Percentiles rank a stretch among this genome's conserved stretches.
These are phyloP conservation scores for Gadus chalcogrammus DNA, from an alignment of 2,113 vertebrate genomes.

Conservation along the genomic window DNA sequence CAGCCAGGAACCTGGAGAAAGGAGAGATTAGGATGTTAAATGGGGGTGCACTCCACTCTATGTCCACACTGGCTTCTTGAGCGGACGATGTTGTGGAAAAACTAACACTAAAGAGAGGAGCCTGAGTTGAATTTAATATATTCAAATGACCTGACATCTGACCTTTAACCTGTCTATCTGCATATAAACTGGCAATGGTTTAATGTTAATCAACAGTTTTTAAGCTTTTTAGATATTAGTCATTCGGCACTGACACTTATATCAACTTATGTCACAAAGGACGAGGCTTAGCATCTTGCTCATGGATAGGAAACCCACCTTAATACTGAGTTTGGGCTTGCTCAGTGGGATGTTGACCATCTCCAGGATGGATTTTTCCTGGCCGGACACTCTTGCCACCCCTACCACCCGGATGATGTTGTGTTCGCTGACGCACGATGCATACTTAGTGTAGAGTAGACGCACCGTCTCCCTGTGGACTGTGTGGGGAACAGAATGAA, in stretches of 20 bases:
- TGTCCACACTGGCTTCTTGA: neutral
- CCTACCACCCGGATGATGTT: constrained; percentile 68
- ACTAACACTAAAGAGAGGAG: too few species aligned
- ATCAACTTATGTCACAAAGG: too few species aligned
- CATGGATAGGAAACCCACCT: constrained; percentile 48
- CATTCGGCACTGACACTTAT: too few species aligned
- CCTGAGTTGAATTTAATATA: too few species aligned
- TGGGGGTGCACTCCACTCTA: neutral
- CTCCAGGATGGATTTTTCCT: constrained; percentile 47
- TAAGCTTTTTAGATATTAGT: too few species aligned
- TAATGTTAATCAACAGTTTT: too few species aligned
- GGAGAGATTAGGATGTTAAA: neutral
- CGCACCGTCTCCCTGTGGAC: constrained; percentile 71
- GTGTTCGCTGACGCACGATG: constrained; percentile 63
- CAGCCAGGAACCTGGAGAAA: constrained; percentile 61
- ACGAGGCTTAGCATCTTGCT: too few species aligned
- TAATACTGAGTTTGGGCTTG: constrained; percentile 60
- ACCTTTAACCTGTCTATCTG: too few species aligned
- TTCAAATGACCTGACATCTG: neutral
- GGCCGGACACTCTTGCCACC: constrained; percentile 40
- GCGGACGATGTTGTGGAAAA: too few species aligned
- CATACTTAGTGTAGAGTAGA: constrained; percentile 69
- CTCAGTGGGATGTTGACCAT: constrained; percentile 66
- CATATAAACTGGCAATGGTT: too few species aligned
- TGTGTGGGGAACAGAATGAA: constrained; percentile 18